phyloP scores from a whole-genome alignment of 1,140 invertebrate genomes.

The Bactericera cockerelli region DNA sequence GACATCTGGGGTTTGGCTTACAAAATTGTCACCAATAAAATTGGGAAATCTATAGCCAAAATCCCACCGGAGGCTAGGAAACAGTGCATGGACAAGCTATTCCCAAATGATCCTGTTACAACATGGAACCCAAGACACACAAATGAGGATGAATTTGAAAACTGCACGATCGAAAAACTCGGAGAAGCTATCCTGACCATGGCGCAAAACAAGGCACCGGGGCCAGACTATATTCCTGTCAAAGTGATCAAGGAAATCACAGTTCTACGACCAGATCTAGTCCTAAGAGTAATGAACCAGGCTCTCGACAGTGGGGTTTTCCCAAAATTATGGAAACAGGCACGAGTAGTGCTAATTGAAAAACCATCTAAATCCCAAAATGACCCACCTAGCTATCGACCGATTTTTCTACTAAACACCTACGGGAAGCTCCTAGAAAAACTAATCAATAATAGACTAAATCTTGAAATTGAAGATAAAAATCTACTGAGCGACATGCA shows the following conservation, averaged over 20 bases:
- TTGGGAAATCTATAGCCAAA: neutral
- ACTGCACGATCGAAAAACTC: neutral
- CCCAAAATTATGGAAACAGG: conserved; percentile 1
- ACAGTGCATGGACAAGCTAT: neutral
- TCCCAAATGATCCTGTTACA: neutral
- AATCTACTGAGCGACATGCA: neutral
- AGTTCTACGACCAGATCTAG: neutral
- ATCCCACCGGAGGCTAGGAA: neutral
- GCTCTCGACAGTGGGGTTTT: neutral
- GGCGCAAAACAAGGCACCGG: conserved; percentile 9
- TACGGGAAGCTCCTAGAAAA: conserved; percentile 6
- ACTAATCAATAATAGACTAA: conserved; percentile 2
- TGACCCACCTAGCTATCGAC: neutral
- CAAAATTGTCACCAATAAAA: conserved; percentile 1
- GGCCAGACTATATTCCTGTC: neutral
- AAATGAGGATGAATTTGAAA: neutral
- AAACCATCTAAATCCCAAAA: neutral
- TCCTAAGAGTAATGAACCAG: neutral
- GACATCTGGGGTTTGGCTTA: neutral
- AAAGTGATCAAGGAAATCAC: neutral
- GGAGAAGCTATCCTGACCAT: neutral
- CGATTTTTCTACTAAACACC: conserved; percentile 2
- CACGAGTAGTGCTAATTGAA: neutral
- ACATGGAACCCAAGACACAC: neutral
- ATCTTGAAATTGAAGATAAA: neutral